phyloP scores from a whole-genome alignment of 2,797 vertebrate genomes.

The Pterois miles region DNA sequence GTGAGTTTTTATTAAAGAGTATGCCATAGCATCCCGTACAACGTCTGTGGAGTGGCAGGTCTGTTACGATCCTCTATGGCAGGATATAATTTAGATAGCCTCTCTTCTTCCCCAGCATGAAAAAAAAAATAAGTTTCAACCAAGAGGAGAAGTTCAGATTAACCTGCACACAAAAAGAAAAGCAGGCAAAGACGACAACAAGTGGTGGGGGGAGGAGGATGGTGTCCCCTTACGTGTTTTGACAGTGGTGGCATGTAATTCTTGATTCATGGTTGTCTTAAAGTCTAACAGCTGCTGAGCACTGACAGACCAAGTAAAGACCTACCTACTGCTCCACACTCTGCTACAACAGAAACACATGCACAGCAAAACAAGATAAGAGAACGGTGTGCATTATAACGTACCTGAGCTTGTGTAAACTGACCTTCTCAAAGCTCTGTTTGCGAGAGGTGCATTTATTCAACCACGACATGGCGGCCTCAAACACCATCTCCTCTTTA shows the following conservation, averaged over 20 bases:
- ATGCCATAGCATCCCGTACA: not conserved
- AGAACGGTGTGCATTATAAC: not conserved
- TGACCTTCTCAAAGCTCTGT: slow-evolving; percentile 86
- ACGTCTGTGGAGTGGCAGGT: too few species aligned
- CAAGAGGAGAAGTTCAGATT: not conserved
- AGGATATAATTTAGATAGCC: not conserved
- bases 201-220: not conserved
- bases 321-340: not conserved
- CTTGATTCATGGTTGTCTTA: slow-evolving; percentile 16
- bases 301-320: not conserved
- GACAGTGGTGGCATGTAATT: not conserved
- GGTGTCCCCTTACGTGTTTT: not conserved
- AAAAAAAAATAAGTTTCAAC: not conserved
- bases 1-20: not conserved
- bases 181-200: not conserved
- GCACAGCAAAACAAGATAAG: not conserved
- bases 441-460: slow-evolving; percentile 81
- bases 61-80: not conserved
- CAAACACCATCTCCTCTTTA: slow-evolving; percentile 86
- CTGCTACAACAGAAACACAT: not conserved
- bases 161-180: not conserved
- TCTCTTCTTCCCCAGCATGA: not conserved
- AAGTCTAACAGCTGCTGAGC: slow-evolving; percentile 27
- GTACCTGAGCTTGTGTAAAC: not conserved
- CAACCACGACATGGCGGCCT: slow-evolving; percentile 83